Percentiles rank a stretch among this genome's conserved stretches.
Evolutionary conservation across 2,888 invertebrate species (phyloP).

Genomic region (Callinectes sapidus): DNA sequence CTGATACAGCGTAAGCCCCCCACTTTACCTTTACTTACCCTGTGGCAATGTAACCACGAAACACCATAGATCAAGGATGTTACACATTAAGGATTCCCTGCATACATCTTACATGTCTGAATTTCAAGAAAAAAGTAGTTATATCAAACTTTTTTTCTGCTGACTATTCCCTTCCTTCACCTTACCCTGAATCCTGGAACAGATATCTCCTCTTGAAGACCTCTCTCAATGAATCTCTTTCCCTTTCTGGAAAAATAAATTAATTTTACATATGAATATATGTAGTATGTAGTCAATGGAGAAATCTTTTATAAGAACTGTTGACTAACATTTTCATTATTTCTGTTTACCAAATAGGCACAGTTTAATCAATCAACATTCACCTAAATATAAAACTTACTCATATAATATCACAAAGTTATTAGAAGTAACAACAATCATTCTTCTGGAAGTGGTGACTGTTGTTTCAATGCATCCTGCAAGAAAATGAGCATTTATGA

Average conservation of each 20-base stretch:
- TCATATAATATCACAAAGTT: background rate
- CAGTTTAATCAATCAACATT: background rate
- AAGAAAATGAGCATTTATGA: background rate
- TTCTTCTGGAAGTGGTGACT: background rate
- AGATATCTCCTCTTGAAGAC: background rate
- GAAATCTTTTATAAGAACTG: background rate
- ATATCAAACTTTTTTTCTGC: background rate
- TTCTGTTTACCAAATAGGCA: background rate
- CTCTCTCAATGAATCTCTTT: background rate
- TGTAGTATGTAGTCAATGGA: too few relatives aligned
- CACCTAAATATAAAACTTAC: background rate
- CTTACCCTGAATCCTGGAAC: background rate
- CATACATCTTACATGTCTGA: background rate
- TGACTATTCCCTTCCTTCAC: background rate
- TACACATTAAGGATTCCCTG: too few relatives aligned
- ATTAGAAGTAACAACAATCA: background rate
- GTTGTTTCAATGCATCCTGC: background rate
- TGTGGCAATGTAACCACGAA: too few relatives aligned
- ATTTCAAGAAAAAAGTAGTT: background rate
- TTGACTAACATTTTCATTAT: background rate
- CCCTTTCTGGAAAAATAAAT: background rate
- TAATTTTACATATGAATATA: background rate
- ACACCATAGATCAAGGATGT: too few relatives aligned
- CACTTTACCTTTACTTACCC: too few relatives aligned
- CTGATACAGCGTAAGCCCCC: too few relatives aligned